Evolutionary conservation across 2,797 vertebrate genomes (phyloP), one percentile per base, ranked within the genome.

Genomic region (Simalia tracyae): DNA sequence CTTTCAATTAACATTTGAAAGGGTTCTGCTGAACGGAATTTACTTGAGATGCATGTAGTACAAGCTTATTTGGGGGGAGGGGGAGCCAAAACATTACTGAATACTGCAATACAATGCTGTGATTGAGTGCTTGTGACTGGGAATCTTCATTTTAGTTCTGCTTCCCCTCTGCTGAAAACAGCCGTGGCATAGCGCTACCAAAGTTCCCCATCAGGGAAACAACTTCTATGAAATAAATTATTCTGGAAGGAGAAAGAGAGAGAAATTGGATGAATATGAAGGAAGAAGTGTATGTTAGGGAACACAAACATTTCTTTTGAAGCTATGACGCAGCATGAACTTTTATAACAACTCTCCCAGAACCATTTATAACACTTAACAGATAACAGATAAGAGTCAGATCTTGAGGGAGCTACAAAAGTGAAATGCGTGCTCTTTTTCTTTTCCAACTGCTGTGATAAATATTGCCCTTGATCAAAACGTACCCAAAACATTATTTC

Each of bases 401-500:
- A 87, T 28, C 54, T 68, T 46, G 31, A 57, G 46, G 22, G 61
- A 54, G 6, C 59, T 63, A 19, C 42, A 90, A 90, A 64, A 86
- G 61, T 90, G 86, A 56, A 56, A 31, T 56, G 22, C 28, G 17
- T 11, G 0, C 22, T 56, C 59, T 61, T 50, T 72, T 19, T 19
- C 81, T 72, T 84, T 64, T 84, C 54, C 59, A 84, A 54, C 66
- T n/a, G 50, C 46, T 60, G 19, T 36, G n/a, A 64, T 59, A 66
- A 92, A 92, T 57, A 46, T 59, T 89, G 24, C n/a, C 50, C 76
- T 89, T 66, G 60, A 50, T 61, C 36, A 2, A 63, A 91, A 89
- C 14, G 28, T 50, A 76, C 84, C 87, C 50, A 59, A 66, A 56
- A 84, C 15, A n/a, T 85, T 64, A 85, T 85, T 92, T 92, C 42